These are phyloP conservation scores for Gnathonemus echidnorhynchus DNA, from an alignment of 2,113 vertebrate genomes.

Conservation along the genomic window DNA sequence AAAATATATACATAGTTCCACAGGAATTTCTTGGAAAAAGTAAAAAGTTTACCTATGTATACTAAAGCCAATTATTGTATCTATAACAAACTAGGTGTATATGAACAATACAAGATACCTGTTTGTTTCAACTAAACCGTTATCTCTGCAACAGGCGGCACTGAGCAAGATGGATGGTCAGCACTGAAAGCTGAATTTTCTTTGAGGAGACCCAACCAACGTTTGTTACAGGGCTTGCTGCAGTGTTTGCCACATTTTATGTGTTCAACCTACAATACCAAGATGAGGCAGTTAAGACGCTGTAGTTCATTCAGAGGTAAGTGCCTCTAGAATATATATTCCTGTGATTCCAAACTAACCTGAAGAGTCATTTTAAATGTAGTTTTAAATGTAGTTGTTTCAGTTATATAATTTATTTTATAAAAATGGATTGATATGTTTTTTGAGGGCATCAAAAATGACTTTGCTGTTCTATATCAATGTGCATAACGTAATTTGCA, in stretches of 20 bases:
- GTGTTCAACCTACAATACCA: background rate
- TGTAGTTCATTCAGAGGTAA: background rate
- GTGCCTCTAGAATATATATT: background rate
- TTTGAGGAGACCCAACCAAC: background rate
- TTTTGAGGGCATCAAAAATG: background rate
- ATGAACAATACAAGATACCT: too few species aligned
- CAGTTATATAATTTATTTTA: background rate
- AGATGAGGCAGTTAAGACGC: background rate
- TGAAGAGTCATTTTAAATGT: background rate
- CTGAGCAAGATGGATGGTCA: background rate
- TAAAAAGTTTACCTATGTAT: background rate
- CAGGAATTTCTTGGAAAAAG: background rate
- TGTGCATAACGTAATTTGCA: background rate
- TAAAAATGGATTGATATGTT: background rate
- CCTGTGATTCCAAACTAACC: background rate
- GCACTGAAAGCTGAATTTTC: background rate
- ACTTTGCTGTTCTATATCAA: background rate
- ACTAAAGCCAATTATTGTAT: too few species aligned
- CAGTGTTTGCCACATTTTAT: constrained; percentile 3
- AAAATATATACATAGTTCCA: background rate
- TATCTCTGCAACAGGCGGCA: background rate
- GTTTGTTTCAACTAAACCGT: too few species aligned
- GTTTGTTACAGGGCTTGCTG: constrained; percentile 7
- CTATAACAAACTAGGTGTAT: too few species aligned
- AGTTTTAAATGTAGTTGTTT: background rate